Base-by-base conservation (phyloP, 2,797 vertebrate species). In the Cygnus olor region DNA sequence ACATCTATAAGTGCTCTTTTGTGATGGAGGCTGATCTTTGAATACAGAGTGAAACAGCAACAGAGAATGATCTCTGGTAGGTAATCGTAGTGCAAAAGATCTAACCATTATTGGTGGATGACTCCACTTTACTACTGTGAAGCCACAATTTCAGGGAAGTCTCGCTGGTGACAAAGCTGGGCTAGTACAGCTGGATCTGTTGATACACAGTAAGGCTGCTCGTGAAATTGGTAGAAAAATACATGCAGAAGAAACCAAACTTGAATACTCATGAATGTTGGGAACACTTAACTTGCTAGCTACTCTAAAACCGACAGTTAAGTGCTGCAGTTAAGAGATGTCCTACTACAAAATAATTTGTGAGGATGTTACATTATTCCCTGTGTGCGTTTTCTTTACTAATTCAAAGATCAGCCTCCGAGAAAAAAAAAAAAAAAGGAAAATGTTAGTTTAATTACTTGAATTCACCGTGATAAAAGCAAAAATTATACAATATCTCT, bases 211-310 rank as follows among this genome's bases (percentile, higher is more conserved):
- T 4, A 15, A 49, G 2, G 28, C 4, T n/a, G 8, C 6, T 25
- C 5, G 9, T 20, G 44, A 57, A 25, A 20, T 53, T 36, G 13
- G 44, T 15, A 73, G 24, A 65, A 19, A 10, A 86, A 57, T 5
- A 22, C 0, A 21, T 0, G 2, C 15, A 36, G 32, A 30, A 53
- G 30, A 51, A 60, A 6, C 28, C 28, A 13, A 84, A 53, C 2
- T 6, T 24, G 14, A 64, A 64, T 7, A 14, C 2, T 64, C 56
- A 32, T 21, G 45, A 6, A 0, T 4, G 5, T 2, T 22, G 49
- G 32, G 5, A 88, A 27, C 4, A 9, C 9, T 51, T 14, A 22
- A 20, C 16, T 77, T 28, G 4, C 22, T 66, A 36, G 3, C 8
- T 36, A 4, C 32, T 28, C 51, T 47, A 24, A 65, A 93, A 57